Evolutionary conservation across 1,140 invertebrate species (phyloP), one percentile per base, ranked within the genome.

Genomic region (Ectropis grisescens): DNA sequence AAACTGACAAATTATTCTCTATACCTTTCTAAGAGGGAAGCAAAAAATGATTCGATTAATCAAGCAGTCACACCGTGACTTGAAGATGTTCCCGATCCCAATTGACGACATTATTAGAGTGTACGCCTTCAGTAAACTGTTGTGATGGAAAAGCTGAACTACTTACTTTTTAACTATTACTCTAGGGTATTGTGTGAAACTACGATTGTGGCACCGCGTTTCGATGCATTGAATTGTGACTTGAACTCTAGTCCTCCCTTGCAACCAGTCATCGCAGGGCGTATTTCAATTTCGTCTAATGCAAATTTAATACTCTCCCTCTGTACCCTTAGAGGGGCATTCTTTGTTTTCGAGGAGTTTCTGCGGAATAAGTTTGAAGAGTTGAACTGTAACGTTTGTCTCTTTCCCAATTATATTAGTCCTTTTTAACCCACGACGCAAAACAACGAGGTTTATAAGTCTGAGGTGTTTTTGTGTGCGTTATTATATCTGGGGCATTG

Each of bases 241-340:
- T n/a, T n/a, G n/a, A n/a, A n/a, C n/a, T n/a, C n/a, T n/a, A 72
- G 66, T 59, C 64, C 56, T 62, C 55, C 67, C 66, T 50, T 48
- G 66, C 68, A 70, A 66, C 68, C 53, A 66, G 51, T 68, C 65
- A 70, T 74, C 59, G 54, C 56, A 58, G 58, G 69, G 69, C 59
- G 74, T 68, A 74, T 75, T 79, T 79, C 74, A 79, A 79, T 79
- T 79, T 64, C 55, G 54, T 58, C 64, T 78, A 80, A 80, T 80
- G 75, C 70, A 80, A 78, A 80, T 80, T 80, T 80, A 76, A 80
- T 80, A 75, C 66, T 64, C 64, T 37, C 54, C 53, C 32, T 46
- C 44, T 62, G 65, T 64, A 66, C 58, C 56, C 52, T 47, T 41
- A 65, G 65, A 64, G 66, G 56, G 60, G 66, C 58, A 66, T 68